Base-by-base conservation (phyloP, 2,797 vertebrate genomes). In the Alouatta caraya region DNA sequence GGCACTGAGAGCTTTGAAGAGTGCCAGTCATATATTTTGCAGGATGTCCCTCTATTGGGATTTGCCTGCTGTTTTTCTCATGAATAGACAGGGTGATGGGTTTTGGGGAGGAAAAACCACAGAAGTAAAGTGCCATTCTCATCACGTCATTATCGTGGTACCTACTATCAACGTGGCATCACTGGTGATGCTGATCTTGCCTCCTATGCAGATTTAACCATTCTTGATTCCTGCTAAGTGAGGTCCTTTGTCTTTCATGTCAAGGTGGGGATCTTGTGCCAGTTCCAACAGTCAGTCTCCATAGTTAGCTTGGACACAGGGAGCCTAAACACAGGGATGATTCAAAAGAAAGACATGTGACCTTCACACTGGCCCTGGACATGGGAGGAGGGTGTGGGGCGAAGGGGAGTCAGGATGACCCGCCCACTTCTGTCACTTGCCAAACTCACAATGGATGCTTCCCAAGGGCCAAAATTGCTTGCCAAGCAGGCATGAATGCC, bases 281-380 rank as follows among this genome's bases (percentile, higher is more conserved):
- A 79, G 21, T 67, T 94, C 13, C 15, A 61, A 79, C 10, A 84
- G 70, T 37, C 48, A 42, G 11, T 59, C 11, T 94, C 70, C 88
- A 33, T 42, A 89, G 21, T 81, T 79, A 87, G 55, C 64, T 59
- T 82, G 64, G 72, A 87, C 72, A 70, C 59, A 26, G 50, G 70
- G 79, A 95, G 42, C 52, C 57, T 91, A 89, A 93, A 97, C 72
- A 37, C 1, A 1, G n/a, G 46, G 61, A 57, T 92, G 67, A 93
- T 94, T 96, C 59, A 82, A 93, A 90, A 72, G 87, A 95, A 42
- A 92, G 46, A 89, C 14, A 6, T 33, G 46, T 94, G 83, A 90
- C 95, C 82, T 93, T 94, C 86, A 55, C 52, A 28, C 44, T 37
- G 28, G 50, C 55, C 48, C 12, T 37, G 42, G 67, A 72, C 0